Evolutionary conservation across 2,797 vertebrate genomes (phyloP), one percentile per base, ranked within the genome.

Genomic region (Hippoglossus hippoglossus): DNA sequence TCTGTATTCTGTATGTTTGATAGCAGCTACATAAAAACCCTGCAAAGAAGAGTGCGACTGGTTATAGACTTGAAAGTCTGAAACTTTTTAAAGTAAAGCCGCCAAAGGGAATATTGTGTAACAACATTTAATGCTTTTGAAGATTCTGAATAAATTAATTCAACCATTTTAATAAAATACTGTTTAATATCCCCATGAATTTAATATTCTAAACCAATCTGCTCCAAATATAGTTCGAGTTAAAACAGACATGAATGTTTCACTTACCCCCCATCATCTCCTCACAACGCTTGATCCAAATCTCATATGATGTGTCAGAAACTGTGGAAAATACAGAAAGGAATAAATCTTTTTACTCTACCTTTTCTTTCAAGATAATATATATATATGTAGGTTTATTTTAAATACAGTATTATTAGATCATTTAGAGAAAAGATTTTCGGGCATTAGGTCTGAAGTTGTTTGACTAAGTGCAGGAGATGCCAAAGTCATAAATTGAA

Each of bases 221-320:
- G 46, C 52, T 65, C 25, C 22, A 19, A 78, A 67, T 52, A 46
- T 2, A 6, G 15, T 0, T 34, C 9, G 47, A 52, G 22, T 22
- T 16, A 24, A 62, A 62, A 57, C 5, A 12, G 1, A 19, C 18
- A 36, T 0, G 26, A 5, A 58, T 3, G 49, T 63, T 19, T 31
- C 47, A 90, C 96, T 96, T 92, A 99, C 98, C 89, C 0, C 80
- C 92, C 87, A 96, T 90, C 71, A 87, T 93, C 87, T 97, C 96
- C 79, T 97, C 95, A 89, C 97, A 98, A 34, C 84, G 94, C 85
- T 94, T 94, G 83, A 98, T 96, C 98, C 98, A 99, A 75, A 92
- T 54, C 80, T 93, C 87, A 90, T 97, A 98, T 7, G 91, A 87
- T 79, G 92, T 83, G 83, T 95, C 94, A 61, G 95, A 89, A 89